Percentiles rank a stretch among this genome's conserved stretches.
phyloP scores from a whole-genome alignment of 1,140 invertebrate species.

The Eupeodes corollae region DNA sequence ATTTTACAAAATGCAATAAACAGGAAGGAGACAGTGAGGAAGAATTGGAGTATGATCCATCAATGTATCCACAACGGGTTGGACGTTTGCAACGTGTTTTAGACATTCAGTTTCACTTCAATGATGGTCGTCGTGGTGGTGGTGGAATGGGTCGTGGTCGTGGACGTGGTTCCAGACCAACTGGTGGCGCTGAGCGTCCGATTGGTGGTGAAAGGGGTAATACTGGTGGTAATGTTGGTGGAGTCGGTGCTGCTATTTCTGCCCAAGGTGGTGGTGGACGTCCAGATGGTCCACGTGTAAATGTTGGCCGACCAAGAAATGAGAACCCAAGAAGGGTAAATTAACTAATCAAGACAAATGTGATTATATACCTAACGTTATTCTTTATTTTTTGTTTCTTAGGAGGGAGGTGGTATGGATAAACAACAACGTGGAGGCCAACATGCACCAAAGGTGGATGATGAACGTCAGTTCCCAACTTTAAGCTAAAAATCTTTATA shows the following conservation, averaged over 20 bases:
- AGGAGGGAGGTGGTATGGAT: conserved; percentile 14
- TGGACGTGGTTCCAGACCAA: conserved; percentile 49
- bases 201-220: conserved; percentile 3
- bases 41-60: conserved; percentile 58
- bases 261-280: conserved; percentile 30
- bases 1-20: conserved; percentile 20
- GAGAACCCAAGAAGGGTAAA: background rate
- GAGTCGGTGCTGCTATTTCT: conserved; percentile 17
- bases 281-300: conserved; percentile 12
- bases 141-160: conserved; percentile 50
- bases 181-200: conserved; percentile 42
- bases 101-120: conserved; percentile 83
- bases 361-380: background rate
- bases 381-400: background rate
- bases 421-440: conserved; percentile 36
- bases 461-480: conserved; percentile 90
- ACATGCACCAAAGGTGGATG: conserved; percentile 83
- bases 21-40: conserved; percentile 49
- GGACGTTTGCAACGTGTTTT: conserved; percentile 76
- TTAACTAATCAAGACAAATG: background rate
- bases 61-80: conserved; percentile 75
- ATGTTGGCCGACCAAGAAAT: background rate
- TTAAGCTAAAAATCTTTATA: conserved; percentile 51
- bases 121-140: conserved; percentile 62
- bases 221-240: conserved; percentile 25